A percentile compares a stretch with the other conserved stretches of the same genome.
These are phyloP conservation scores for Cacoxenus indagator DNA, from an alignment of 2,888 invertebrate species.

Conservation along the genomic window DNA sequence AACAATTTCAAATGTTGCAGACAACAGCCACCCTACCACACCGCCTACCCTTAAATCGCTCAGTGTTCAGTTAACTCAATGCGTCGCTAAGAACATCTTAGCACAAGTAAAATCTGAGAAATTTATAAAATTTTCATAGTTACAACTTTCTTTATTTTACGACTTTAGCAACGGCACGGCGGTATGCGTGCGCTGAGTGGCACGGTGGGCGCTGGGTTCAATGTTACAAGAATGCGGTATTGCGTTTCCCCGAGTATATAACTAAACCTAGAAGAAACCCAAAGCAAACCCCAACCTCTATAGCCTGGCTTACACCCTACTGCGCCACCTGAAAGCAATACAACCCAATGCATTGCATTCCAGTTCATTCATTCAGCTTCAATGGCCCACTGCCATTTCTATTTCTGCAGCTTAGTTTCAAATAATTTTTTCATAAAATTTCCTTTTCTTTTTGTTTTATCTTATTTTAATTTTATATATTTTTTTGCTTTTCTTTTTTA, in stretches of 20 bases:
- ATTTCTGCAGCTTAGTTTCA: constrained; percentile 41
- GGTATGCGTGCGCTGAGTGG: too few species aligned
- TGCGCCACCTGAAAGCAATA: too few species aligned
- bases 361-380: neutral
- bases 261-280: too few species aligned
- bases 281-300: too few species aligned
- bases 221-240: too few species aligned
- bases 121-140: constrained; percentile 67
- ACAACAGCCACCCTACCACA: too few species aligned
- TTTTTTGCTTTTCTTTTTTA: constrained; percentile 4
- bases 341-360: too few species aligned
- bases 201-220: too few species aligned
- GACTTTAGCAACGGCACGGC: too few species aligned
- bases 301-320: too few species aligned
- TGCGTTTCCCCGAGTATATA: too few species aligned
- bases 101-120: constrained; percentile 60
- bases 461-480: constrained; percentile 30
- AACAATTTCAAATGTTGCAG: constrained; percentile 1
- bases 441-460: constrained; percentile 26
- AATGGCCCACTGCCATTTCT: constrained; percentile 31
- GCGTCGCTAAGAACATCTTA: constrained; percentile 45
- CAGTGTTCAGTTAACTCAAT: neutral
- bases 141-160: constrained; percentile 61
- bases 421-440: constrained; percentile 49
- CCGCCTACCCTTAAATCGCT: too few species aligned